phyloP scores from a whole-genome alignment of 2,113 vertebrate species.

The Embiotoca jacksoni region DNA sequence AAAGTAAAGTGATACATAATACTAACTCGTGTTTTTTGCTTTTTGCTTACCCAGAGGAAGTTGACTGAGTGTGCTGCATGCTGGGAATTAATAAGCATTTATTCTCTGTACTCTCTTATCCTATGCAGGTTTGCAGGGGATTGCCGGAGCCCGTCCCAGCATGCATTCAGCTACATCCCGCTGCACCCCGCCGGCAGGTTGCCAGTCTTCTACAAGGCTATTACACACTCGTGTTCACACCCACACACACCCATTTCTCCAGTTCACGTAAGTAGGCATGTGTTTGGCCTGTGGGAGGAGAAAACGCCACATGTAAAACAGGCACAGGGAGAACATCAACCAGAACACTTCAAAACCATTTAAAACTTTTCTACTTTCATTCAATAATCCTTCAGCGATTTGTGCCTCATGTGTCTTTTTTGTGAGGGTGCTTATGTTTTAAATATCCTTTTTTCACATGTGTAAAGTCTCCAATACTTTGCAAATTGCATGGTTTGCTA shows the following conservation, averaged over 20 bases:
- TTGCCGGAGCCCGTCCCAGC: slow-evolving; percentile 2
- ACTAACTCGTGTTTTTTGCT: neutral
- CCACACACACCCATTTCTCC: neutral
- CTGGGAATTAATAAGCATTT: neutral
- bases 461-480: neutral
- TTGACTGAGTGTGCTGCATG: neutral
- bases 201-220: neutral
- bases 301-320: slow-evolving; percentile 1
- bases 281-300: slow-evolving; percentile 10
- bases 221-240: neutral
- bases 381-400: neutral
- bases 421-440: slow-evolving; percentile 10
- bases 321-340: neutral
- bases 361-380: neutral
- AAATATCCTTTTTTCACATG: neutral
- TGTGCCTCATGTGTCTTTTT: neutral
- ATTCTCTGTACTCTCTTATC: neutral
- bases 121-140: neutral
- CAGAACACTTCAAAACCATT: slow-evolving; percentile 2
- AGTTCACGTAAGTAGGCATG: neutral
- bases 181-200: neutral
- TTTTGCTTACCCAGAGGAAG: neutral
- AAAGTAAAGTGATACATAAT: neutral
- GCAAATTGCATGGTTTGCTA: neutral
- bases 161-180: neutral